Base-by-base conservation (phyloP, 2,888 invertebrate genomes). In the Deroplatys truncata region DNA sequence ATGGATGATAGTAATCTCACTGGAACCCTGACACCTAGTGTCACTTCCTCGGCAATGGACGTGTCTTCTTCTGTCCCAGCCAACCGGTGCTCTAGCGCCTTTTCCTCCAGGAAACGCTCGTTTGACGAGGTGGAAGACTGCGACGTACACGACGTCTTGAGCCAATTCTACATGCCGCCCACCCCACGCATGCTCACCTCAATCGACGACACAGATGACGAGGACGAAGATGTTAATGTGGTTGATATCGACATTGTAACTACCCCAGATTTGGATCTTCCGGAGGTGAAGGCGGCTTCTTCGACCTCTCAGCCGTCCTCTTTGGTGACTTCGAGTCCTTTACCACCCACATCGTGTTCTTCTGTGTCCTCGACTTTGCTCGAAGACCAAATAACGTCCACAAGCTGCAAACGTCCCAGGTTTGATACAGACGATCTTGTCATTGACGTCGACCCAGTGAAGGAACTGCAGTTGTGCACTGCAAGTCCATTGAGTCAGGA, bases 111-210 rank as follows among this genome's bases (percentile, higher is more conserved):
- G 89, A 91, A 91, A 82, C 90, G 91, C 31, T 87, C 90, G 87
- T 91, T 90, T 43, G 91, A 91, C 35, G 96, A 95, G 88, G 94
- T 95, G 91, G 96, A 96, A 91, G 96, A 96, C 92, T 95, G 96
- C 89, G 94, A 96, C 92, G 95, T 96, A 85, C 96, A 96, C 91
- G 96, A 96, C 92, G 96, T 96, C 9, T 94, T 96, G 90, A 96
- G 96, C 90, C 96, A 96, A 92, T 96, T 96, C 92, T 96, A 96
- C 92, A 95, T 95, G 93, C 95, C 96, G 90, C 96, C 96, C 20
- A 96, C 96, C 1, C 96, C 96, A 49, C 94, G 96, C 89, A 94
- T 96, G 92, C 94, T 96, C 90, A 96, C 96, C 56, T 95, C 95
- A 90, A 95, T 96, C 90, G 96, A 96, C 92, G 94, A 93, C 91